A percentile compares a stretch with the other conserved stretches of the same genome.
Conservation (phyloP, 2,113 vertebrate species). For the Corynorhinus townsendii region DNA sequence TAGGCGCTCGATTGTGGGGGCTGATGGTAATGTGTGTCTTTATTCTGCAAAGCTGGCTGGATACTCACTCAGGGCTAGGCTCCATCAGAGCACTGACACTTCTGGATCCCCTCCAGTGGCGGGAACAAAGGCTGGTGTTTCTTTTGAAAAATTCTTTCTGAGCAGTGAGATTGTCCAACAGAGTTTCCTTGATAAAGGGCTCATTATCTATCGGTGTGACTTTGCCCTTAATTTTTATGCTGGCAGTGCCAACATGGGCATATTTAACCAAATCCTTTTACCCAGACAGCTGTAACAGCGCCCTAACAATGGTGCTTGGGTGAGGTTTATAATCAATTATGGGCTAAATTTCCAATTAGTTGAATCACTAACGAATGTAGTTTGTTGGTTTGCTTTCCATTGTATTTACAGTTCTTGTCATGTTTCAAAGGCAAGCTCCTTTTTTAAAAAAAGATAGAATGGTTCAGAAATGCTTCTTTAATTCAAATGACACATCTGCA, state of each 20-base stretch:
- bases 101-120: slow-evolving; percentile 47
- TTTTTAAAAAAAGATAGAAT: background rate
- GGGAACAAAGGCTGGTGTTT: slow-evolving; percentile 62
- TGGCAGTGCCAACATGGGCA: slow-evolving; percentile 45
- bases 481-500: background rate
- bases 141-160: slow-evolving; percentile 69
- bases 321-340: slow-evolving; percentile 17
- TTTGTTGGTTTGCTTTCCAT: slow-evolving; percentile 20
- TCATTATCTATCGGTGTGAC: slow-evolving; percentile 67
- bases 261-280: slow-evolving; percentile 57
- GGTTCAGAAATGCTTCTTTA: slow-evolving; percentile 22
- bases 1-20: background rate
- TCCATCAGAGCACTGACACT: slow-evolving; percentile 39
- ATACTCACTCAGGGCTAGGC: background rate
- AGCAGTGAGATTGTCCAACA: slow-evolving; percentile 65
- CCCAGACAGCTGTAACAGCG: slow-evolving; percentile 46
- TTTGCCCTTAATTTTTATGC: slow-evolving; percentile 65
- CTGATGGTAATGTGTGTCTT: slow-evolving; percentile 30
- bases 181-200: slow-evolving; percentile 66
- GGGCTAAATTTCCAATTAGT: slow-evolving; percentile 51
- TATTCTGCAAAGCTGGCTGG: slow-evolving; percentile 10
- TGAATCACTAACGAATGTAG: slow-evolving; percentile 18
- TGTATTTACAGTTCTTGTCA: background rate
- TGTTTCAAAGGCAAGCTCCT: slow-evolving; percentile 28
- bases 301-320: background rate